Conservation (phyloP, 2,888 invertebrate genomes). For the Eupelmus urozonus region DNA sequence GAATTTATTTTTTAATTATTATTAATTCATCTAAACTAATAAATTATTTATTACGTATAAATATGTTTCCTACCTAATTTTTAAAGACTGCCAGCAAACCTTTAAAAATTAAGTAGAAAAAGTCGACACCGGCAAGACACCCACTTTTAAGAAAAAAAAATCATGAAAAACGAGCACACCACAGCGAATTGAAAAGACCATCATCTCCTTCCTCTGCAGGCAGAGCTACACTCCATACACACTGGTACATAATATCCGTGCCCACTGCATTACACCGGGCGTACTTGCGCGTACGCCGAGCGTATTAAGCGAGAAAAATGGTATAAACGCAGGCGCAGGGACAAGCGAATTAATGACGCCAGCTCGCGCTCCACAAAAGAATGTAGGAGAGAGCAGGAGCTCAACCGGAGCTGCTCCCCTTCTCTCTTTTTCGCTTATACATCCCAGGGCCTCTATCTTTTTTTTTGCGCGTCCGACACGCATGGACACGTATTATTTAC, state of each 20-base stretch:
- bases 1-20: not conserved
- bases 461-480: conserved; percentile 50
- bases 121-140: too few relatives aligned
- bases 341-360: conserved; percentile 60
- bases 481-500: conserved; percentile 68
- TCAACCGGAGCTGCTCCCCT: too few relatives aligned
- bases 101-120: too few relatives aligned
- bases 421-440: too few relatives aligned
- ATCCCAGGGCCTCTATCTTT: conserved; percentile 2
- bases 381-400: too few relatives aligned
- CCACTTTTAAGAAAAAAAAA: conserved; percentile 2
- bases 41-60: too few relatives aligned
- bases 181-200: not conserved
- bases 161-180: not conserved
- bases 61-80: too few relatives aligned
- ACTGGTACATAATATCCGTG: conserved; percentile 31
- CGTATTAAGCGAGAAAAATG: conserved; percentile 32
- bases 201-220: not conserved
- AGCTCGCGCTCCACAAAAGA: conserved; percentile 3
- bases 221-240: not conserved
- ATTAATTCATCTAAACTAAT: not conserved
- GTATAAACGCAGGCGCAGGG: conserved; percentile 44
- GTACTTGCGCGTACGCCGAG: too few relatives aligned
- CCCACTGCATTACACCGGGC: conserved; percentile 2
- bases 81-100: too few relatives aligned